Evolutionary conservation across 1,140 invertebrate genomes (phyloP), one percentile per base, ranked within the genome.

Genomic region (Lepidotrigona ventralis): DNA sequence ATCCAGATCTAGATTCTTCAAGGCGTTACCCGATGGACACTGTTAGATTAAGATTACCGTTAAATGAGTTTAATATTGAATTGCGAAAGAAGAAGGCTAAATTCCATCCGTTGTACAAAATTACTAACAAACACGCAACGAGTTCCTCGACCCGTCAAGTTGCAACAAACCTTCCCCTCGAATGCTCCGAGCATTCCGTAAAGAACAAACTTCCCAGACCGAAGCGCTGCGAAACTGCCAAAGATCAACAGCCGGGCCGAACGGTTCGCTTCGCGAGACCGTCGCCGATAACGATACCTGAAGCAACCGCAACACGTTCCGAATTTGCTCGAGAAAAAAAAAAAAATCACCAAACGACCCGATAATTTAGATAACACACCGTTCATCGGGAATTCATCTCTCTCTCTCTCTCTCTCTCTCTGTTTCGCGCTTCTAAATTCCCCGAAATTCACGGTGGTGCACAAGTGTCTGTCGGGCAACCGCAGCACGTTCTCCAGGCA

Each of bases 391-490:
- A 56, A 23, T n/a, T 46, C 39, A 8, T 6, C 39, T 60, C n/a
- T 75, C 54, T 21, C 72, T 74, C 72, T 60, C 72, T 74, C 73
- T 39, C 39, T 60, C 19, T 74, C 54, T 21, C 72, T 74, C 73
- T 60, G 23, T 5, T n/a, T 11, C 69, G 23, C 29, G 72, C 23
- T 26, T 63, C 26, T n/a, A 63, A 60, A 19, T 33, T 33, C 29
- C 21, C 21, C 26, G 73, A 76, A 76, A 76, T 76, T 58, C 73
- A 33, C 23, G 29, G 54, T 23, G 14, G 11, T 21, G 72, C 58
- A 46, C 39, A 76, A 76, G 73, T 76, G 73, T 76, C 56, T 60
- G 33, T 76, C 73, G 73, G 54, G 56, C 73, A 64, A 76, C 73
- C 73, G 73, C 56, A 33, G 73, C 73, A 76, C 73, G 73, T 76